These are phyloP conservation scores for Macquaria australasica DNA, from an alignment of 2,113 vertebrate genomes.

Conservation along the genomic window DNA sequence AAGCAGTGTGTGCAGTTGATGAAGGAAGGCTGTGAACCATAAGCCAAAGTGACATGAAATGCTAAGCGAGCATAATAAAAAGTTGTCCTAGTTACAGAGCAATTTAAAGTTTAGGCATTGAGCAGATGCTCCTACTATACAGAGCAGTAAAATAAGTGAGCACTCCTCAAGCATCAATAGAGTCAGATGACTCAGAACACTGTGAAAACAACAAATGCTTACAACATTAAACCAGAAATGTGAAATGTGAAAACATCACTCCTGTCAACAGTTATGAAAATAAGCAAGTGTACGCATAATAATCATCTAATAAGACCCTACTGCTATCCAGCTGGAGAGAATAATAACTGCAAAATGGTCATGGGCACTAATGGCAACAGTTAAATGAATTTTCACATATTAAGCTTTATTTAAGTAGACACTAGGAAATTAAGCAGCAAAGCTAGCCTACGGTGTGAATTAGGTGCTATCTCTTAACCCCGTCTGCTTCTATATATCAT, in stretches of 20 bases:
- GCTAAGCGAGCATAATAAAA: slow-evolving; percentile 47
- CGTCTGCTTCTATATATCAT: not conserved
- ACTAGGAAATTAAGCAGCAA: slow-evolving; percentile 17
- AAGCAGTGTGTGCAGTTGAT: slow-evolving; percentile 1
- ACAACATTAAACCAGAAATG: slow-evolving; percentile 31
- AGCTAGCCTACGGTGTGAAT: not conserved
- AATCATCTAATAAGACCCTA: slow-evolving; percentile 26
- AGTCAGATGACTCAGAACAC: slow-evolving; percentile 41
- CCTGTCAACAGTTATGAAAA: slow-evolving; percentile 33
- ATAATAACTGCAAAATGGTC: slow-evolving; percentile 30
- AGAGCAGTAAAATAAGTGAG: slow-evolving; percentile 45
- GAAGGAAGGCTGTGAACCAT: slow-evolving; percentile 26
- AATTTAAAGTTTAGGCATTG: slow-evolving; percentile 52
- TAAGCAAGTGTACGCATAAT: slow-evolving; percentile 22
- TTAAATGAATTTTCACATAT: slow-evolving; percentile 30
- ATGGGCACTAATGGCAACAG: slow-evolving; percentile 15
- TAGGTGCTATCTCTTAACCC: not conserved
- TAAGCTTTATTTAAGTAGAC: slow-evolving; percentile 26
- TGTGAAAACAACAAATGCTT: slow-evolving; percentile 48
- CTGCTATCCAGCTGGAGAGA: slow-evolving; percentile 20
- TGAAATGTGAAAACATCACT: slow-evolving; percentile 32
- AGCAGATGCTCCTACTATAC: slow-evolving; percentile 56
- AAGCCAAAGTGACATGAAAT: slow-evolving; percentile 46
- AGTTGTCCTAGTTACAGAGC: slow-evolving; percentile 52
- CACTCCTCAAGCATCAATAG: slow-evolving; percentile 23